These are phyloP conservation scores for Sorex araneus DNA, from an alignment of 2,113 vertebrate genomes.

Conservation along the genomic window DNA sequence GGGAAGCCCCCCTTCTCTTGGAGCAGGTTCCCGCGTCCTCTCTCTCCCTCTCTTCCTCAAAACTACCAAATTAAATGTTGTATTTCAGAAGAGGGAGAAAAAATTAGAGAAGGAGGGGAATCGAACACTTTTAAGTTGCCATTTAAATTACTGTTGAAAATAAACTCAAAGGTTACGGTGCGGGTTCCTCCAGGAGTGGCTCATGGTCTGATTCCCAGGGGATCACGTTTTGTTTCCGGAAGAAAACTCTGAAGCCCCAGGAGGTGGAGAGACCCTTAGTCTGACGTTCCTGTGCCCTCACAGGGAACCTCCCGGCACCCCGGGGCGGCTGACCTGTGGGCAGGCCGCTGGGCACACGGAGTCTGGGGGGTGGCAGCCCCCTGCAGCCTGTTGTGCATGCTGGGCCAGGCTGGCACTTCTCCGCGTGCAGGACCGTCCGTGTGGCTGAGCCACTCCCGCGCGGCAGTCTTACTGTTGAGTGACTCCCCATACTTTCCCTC, in stretches of 20 bases:
- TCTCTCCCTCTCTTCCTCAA: no score
- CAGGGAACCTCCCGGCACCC: no score
- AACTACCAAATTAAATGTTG: no score
- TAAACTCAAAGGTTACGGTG: not conserved
- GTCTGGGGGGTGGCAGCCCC: no score
- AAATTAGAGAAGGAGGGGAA: not conserved
- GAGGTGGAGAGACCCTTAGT: not conserved
- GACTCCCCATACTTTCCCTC: conserved; percentile 24
- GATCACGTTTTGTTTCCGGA: not conserved
- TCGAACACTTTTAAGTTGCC: not conserved
- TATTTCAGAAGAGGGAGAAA: no score
- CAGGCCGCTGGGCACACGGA: no score
- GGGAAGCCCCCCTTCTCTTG: no score
- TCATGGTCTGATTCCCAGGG: no score
- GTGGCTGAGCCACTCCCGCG: not conserved
- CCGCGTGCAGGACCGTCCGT: not conserved
- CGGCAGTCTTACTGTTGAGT: not conserved
- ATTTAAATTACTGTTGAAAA: conserved; percentile 40
- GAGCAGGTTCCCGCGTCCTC: no score
- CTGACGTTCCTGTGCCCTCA: not conserved
- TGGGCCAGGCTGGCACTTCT: not conserved
- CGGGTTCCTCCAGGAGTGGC: conserved; percentile 3
- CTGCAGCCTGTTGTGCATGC: no score
- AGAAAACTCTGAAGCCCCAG: not conserved
- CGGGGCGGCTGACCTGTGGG: not conserved